Evolutionary conservation across 2,113 vertebrate species (phyloP).

Genomic region (Otocyon megalotis): DNA sequence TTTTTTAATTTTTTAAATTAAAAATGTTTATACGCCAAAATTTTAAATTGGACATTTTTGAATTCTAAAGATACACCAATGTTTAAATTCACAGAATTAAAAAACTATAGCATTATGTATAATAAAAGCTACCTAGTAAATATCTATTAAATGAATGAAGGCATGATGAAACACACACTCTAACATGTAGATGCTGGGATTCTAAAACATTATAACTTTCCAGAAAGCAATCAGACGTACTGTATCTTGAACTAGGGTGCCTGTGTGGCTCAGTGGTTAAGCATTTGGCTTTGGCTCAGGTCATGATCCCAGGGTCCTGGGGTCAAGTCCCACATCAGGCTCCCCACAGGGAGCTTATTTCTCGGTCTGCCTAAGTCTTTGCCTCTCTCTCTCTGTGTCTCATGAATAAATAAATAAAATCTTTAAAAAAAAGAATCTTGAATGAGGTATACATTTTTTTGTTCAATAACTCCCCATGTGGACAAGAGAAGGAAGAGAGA

Average conservation of each 20-base stretch:
- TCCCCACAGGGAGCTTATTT: too few species aligned
- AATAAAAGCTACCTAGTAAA: not conserved
- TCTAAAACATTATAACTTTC: not conserved
- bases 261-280: too few species aligned
- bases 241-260: not conserved
- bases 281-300: too few species aligned
- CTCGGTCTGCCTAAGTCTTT: too few species aligned
- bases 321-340: too few species aligned
- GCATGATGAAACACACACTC: not conserved
- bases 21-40: too few species aligned
- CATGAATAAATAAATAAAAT: too few species aligned
- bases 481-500: not conserved
- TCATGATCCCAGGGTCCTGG: too few species aligned
- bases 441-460: not conserved
- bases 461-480: not conserved
- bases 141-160: not conserved
- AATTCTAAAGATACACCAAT: not conserved
- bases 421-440: not conserved
- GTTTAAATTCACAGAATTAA: not conserved
- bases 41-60: not conserved
- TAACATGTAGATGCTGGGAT: not conserved
- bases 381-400: too few species aligned
- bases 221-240: not conserved
- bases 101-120: not conserved
- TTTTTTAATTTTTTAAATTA: too few species aligned